These are phyloP conservation scores for Pollenia labialis DNA, from an alignment of 2,888 invertebrate species.

Conservation along the genomic window DNA sequence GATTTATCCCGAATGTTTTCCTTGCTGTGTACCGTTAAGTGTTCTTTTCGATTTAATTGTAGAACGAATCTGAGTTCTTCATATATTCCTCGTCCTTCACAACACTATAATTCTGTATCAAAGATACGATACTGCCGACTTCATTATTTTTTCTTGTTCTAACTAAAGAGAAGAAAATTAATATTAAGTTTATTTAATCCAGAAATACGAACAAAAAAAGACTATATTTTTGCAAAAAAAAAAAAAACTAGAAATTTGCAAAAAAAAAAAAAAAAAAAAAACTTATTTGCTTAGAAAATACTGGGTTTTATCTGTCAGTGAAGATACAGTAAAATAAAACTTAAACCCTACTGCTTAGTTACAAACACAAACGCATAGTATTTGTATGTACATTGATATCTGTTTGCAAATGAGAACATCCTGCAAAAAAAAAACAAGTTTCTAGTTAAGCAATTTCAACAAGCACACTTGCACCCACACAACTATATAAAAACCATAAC, in stretches of 20 bases:
- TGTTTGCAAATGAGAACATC: not conserved
- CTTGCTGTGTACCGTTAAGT: too few relatives aligned
- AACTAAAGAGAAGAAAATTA: not conserved
- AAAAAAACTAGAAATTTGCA: not conserved
- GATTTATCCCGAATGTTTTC: too few relatives aligned
- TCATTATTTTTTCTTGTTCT: not conserved
- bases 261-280: constrained; percentile 26
- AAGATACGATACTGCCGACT: not conserved
- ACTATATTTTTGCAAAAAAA: too few relatives aligned
- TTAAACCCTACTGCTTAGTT: not conserved
- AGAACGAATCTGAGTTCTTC: too few relatives aligned
- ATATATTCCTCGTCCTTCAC: too few relatives aligned
- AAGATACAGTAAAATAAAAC: constrained; percentile 46
- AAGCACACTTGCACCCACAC: not conserved
- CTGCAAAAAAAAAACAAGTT: not conserved
- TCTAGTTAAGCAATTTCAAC: not conserved
- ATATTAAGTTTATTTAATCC: constrained; percentile 49
- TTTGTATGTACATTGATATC: not conserved
- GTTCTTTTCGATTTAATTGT: too few relatives aligned
- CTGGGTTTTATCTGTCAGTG: constrained; percentile 46
- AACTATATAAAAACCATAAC: not conserved
- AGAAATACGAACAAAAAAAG: constrained; percentile 13
- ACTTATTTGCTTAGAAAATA: constrained; percentile 38
- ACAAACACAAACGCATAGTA: not conserved
- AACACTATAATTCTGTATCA: too few relatives aligned